Conservation (phyloP, 1,140 invertebrate genomes). For the Tigriopus japonicus region DNA sequence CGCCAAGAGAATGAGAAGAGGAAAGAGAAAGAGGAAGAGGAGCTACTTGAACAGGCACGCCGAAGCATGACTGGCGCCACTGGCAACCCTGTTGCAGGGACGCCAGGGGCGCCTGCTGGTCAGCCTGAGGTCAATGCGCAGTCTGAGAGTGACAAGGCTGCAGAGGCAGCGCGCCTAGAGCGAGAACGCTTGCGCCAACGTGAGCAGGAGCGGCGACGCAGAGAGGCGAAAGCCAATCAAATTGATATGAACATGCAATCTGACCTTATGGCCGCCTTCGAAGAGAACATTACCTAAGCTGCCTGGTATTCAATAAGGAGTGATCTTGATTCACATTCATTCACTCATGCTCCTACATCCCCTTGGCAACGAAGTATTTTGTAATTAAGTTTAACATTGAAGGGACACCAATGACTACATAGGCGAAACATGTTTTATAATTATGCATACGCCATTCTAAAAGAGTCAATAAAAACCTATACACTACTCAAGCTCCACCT, state of each 20-base stretch:
- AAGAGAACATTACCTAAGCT: constrained; percentile 12
- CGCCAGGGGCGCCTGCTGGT: neutral
- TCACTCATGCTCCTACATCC: too few relatives aligned
- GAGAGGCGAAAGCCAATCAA: constrained; percentile 6
- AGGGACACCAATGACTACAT: too few relatives aligned
- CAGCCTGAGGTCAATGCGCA: neutral
- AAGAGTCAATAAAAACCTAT: too few relatives aligned
- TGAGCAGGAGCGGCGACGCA: constrained; percentile 4
- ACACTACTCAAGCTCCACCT: too few relatives aligned
- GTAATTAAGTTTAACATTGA: too few relatives aligned
- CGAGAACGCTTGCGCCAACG: constrained; percentile 1
- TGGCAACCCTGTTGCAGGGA: neutral
- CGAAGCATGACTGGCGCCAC: neutral
- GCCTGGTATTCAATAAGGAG: too few relatives aligned
- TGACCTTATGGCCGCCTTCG: constrained; percentile 10
- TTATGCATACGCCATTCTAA: too few relatives aligned
- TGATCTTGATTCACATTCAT: too few relatives aligned
- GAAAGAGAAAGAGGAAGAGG: neutral
- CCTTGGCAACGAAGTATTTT: too few relatives aligned
- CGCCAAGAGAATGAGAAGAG: neutral
- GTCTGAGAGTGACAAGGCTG: neutral
- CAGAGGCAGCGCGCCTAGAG: neutral
- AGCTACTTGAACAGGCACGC: neutral
- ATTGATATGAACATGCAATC: constrained; percentile 13
- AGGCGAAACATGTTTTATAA: too few relatives aligned